Evolutionary conservation across 2,797 vertebrate genomes (phyloP).

Genomic region (Rallus crepitans): DNA sequence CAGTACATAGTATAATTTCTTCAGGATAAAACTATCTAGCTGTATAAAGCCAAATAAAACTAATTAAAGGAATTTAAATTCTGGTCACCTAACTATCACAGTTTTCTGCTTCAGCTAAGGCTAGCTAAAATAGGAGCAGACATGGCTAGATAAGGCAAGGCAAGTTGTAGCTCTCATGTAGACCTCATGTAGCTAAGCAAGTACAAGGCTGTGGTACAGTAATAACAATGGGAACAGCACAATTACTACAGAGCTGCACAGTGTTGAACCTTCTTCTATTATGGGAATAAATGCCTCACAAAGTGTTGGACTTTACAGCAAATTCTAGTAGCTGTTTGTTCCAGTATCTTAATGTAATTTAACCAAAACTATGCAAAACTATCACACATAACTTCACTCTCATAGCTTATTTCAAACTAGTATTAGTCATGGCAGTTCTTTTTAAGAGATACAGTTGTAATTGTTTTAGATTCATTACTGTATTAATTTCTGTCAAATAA

Average conservation of each 20-base stretch:
- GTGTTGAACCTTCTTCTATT: neutral
- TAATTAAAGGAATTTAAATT: neutral
- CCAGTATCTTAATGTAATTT: neutral
- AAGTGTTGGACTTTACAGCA: neutral
- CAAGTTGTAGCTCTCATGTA: neutral
- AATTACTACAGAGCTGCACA: neutral
- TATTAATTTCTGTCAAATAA: slow-evolving; percentile 51
- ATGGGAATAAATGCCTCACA: neutral
- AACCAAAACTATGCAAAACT: neutral
- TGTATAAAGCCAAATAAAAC: neutral
- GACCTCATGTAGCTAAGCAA: neutral
- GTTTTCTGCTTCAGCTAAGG: neutral
- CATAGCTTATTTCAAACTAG: slow-evolving; percentile 46
- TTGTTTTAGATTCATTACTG: slow-evolving; percentile 33
- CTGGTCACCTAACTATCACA: neutral
- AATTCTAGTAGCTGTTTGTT: neutral
- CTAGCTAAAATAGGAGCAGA: neutral
- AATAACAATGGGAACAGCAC: neutral
- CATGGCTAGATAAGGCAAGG: neutral
- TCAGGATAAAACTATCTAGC: neutral
- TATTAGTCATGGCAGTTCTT: neutral
- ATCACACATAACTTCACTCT: neutral
- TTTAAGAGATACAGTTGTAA: slow-evolving; percentile 68
- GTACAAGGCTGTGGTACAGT: neutral
- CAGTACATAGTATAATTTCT: neutral